Evolutionary conservation across 2,888 invertebrate species (phyloP), one percentile per base, ranked within the genome.

Genomic region (Limnephilus marmoratus): DNA sequence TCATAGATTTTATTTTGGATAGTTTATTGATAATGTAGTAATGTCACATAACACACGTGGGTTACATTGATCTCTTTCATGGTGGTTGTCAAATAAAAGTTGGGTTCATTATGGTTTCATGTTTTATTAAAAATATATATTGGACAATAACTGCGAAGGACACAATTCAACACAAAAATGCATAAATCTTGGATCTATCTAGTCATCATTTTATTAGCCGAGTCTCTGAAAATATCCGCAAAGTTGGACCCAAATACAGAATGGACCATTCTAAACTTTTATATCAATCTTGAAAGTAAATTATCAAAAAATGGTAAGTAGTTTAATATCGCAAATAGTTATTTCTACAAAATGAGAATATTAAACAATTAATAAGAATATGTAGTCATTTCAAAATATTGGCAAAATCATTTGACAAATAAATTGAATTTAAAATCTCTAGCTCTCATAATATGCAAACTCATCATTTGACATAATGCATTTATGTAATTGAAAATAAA

Each of bases 211-310:
- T 81, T 87, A 80, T 87, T 91, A 81, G 24, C 34, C 34, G 53
- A 68, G 34, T 31, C 68, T 29, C 29, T n/a, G 31, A 85, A 80
- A 31, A 37, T 90, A 34, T 81, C 68, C 80, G 91, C 90, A 80
- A 80, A 89, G n/a, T 85, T 90, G 45, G 80, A 91, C 37, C 68
- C 45, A 85, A 85, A 90, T 80, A 90, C 68, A 45, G 85, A 91
- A 68, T 37, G 49, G 49, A 80, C 53, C 18, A 90, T 86, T 4
- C 53, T 81, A 86, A 93, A 93, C 89, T 93, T 93, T 93, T 92
- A 90, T 34, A 49, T 90, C 12, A 91, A 92, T 90, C 82, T 92
- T 68, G 90, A 90, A 82, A 85, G 89, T 41, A 90, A 88, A 81
- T 91, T 92, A 81, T 34, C 31, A 37, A 53, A 49, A 49, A 88